phyloP scores from a whole-genome alignment of 2,113 vertebrate species.

The Picathartes gymnocephalus region DNA sequence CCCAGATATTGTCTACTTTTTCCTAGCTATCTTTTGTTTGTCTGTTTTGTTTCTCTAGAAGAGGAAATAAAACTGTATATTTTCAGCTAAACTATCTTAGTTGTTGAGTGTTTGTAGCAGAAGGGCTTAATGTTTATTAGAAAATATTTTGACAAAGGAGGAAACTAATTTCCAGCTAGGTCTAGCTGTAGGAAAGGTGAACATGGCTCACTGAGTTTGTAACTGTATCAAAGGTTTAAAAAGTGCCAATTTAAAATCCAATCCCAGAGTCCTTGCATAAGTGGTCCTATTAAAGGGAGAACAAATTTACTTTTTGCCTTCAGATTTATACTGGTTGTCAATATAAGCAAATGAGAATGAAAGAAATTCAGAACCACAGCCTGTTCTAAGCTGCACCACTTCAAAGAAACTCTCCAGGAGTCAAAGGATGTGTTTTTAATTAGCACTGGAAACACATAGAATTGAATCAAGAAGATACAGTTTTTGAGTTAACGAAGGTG shows the following conservation, averaged over 20 bases:
- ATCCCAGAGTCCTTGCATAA: slow-evolving; percentile 1
- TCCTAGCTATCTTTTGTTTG: neutral
- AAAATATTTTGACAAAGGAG: slow-evolving; percentile 6
- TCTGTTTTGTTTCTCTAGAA: neutral
- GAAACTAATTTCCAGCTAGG: neutral
- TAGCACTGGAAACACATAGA: neutral
- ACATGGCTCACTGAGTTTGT: neutral
- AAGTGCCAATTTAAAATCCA: slow-evolving; percentile 31
- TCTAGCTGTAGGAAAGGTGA: neutral
- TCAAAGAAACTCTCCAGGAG: neutral
- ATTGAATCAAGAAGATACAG: neutral
- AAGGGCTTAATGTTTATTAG: neutral
- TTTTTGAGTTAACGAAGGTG: neutral
- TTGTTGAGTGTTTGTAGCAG: neutral
- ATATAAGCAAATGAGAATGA: neutral
- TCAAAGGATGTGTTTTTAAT: neutral
- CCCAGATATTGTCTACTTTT: neutral
- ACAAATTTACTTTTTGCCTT: slow-evolving; percentile 1
- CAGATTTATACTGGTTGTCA: neutral
- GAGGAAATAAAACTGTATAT: neutral
- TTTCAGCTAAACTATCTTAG: neutral
- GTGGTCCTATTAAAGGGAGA: neutral
- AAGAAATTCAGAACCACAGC: neutral
- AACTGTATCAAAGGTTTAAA: slow-evolving; percentile 12
- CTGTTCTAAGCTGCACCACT: neutral